Conservation (phyloP, 2,113 vertebrate species). For the Poicephalus meyeri region DNA sequence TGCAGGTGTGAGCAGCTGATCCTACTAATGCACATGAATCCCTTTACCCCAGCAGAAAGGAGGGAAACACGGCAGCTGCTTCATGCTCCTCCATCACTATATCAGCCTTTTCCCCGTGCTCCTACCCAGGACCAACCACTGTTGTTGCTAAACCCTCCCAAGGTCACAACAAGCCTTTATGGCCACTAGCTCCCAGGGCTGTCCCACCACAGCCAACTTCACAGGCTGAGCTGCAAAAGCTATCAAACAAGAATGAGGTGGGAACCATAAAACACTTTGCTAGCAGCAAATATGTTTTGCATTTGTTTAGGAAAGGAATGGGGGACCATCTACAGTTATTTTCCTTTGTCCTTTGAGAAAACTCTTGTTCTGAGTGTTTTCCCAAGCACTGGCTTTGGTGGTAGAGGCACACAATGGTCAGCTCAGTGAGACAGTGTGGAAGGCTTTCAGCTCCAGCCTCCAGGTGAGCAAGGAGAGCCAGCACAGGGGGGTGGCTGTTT, state of each 20-base stretch:
- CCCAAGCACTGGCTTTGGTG: fast-evolving
- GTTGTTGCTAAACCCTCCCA: not conserved
- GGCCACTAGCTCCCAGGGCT: not conserved
- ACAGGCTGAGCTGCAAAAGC: not conserved
- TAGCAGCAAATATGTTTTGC: not conserved
- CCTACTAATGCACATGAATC: not conserved
- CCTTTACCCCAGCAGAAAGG: not conserved
- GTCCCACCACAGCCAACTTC: not conserved
- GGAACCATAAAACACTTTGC: not conserved
- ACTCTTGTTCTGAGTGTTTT: not conserved
- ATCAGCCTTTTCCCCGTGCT: not conserved
- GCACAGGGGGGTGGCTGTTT: not conserved
- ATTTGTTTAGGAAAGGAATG: not conserved
- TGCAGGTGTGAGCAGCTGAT: not conserved
- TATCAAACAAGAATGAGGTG: not conserved
- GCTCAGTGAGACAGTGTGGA: not conserved
- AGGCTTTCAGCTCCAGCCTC: not conserved
- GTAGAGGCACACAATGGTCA: fast-evolving
- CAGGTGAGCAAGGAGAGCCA: not conserved
- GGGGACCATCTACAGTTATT: not conserved
- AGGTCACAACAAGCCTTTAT: not conserved
- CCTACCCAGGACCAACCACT: not conserved
- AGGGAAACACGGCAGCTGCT: not conserved
- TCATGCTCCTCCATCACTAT: fast-evolving
- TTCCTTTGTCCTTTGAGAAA: not conserved